phyloP scores from a whole-genome alignment of 1,140 invertebrate species.

The Lepidurus arcticus region DNA sequence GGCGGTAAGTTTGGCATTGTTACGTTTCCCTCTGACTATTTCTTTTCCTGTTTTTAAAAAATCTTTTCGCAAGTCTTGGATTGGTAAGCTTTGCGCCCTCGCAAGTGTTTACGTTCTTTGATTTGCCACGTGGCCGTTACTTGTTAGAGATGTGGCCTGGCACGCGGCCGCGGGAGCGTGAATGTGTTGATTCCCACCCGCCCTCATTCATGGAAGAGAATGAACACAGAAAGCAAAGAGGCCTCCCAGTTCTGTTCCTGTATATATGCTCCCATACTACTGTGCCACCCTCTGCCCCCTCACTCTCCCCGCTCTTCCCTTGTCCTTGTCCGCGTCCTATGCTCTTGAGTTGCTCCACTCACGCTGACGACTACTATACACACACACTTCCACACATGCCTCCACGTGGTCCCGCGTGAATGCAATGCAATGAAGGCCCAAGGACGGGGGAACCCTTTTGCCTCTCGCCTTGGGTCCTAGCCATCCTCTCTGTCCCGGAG shows the following conservation, averaged over 20 bases:
- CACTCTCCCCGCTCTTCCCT: neutral
- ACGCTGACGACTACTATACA: slow-evolving; percentile 6
- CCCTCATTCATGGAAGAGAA: slow-evolving; percentile 2
- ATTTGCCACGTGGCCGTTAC: neutral
- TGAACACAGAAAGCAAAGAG: slow-evolving; percentile 1
- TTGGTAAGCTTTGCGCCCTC: neutral
- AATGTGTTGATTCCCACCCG: slow-evolving; percentile 2
- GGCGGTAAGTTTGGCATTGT: too few species aligned
- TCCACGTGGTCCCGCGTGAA: slow-evolving; percentile 16
- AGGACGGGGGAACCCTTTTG: slow-evolving; percentile 17
- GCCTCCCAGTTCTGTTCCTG: neutral
- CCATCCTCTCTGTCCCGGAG: neutral
- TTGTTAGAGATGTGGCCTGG: neutral
- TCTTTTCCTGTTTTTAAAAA: too few species aligned
- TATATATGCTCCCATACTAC: neutral
- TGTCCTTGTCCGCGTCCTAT: neutral
- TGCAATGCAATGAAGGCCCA: slow-evolving; percentile 3
- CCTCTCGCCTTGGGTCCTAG: neutral
- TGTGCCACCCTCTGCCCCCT: neutral
- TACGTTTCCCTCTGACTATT: too few species aligned
- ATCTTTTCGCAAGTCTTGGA: too few species aligned
- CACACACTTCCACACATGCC: slow-evolving; percentile 6
- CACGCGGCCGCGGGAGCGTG: slow-evolving; percentile 7
- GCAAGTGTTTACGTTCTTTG: neutral
- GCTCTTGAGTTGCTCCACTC: slow-evolving; percentile 7